Percentiles rank a stretch among this genome's conserved stretches.
Conservation (phyloP, 2,888 invertebrate species). For the Papilio gigon region DNA sequence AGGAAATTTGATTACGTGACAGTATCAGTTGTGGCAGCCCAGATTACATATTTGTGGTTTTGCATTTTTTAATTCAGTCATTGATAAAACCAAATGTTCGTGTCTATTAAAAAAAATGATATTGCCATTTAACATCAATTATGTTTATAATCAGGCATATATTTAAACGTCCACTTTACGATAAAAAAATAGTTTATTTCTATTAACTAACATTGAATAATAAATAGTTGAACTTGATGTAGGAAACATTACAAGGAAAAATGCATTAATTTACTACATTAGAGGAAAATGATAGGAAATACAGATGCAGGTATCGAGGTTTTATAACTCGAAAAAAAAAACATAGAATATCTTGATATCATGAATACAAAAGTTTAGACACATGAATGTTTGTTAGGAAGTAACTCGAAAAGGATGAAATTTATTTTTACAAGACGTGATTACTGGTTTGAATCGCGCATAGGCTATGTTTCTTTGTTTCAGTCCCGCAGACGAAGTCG, state of each 20-base stretch:
- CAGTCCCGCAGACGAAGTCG: too few species aligned
- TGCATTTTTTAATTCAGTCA: background rate
- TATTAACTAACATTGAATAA: background rate
- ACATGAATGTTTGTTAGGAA: too few species aligned
- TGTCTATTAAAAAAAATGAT: too few species aligned
- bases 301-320: background rate
- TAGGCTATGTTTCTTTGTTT: too few species aligned
- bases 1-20: background rate
- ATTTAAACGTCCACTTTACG: background rate
- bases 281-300: background rate
- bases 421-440: too few species aligned
- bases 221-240: background rate
- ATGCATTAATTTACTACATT: background rate
- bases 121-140: too few species aligned
- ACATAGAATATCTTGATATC: too few species aligned
- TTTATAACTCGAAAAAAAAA: background rate
- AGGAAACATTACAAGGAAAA: background rate
- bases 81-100: too few species aligned
- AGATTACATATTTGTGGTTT: background rate
- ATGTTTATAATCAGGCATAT: too few species aligned
- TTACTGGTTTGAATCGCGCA: too few species aligned
- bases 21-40: background rate
- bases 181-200: background rate
- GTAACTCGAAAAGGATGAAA: too few species aligned
- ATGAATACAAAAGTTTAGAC: too few species aligned